Conservation (phyloP, 2,797 vertebrate species). For the Gymnoscopelus braueri region DNA sequence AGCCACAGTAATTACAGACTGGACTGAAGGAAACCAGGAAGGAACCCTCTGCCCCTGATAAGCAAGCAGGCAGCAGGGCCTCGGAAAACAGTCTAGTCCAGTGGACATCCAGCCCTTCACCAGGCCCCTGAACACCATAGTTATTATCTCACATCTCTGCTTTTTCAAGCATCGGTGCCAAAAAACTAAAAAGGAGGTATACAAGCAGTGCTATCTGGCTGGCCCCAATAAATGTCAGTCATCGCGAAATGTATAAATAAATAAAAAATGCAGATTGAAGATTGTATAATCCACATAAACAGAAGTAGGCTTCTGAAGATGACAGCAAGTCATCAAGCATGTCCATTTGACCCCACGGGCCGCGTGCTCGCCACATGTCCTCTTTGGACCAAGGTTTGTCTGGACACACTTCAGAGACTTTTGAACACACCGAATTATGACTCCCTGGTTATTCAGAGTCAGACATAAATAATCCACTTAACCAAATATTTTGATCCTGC, state of each 20-base stretch:
- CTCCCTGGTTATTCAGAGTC: slow-evolving; percentile 32
- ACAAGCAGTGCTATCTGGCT: slow-evolving; percentile 52
- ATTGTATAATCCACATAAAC: slow-evolving; percentile 51
- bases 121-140: slow-evolving; percentile 51
- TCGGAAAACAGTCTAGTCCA: slow-evolving; percentile 69
- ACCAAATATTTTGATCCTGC: slow-evolving; percentile 29
- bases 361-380: slow-evolving; percentile 50
- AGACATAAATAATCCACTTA: slow-evolving; percentile 31
- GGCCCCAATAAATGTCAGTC: slow-evolving; percentile 45
- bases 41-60: slow-evolving; percentile 81
- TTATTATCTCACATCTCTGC: slow-evolving; percentile 59
- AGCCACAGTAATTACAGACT: slow-evolving; percentile 74
- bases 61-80: slow-evolving; percentile 69
- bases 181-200: slow-evolving; percentile 66
- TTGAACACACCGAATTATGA: slow-evolving; percentile 19
- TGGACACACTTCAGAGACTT: slow-evolving; percentile 31
- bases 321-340: slow-evolving; percentile 33
- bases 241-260: slow-evolving; percentile 31
- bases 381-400: slow-evolving; percentile 49
- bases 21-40: slow-evolving; percentile 83
- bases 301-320: slow-evolving; percentile 45
- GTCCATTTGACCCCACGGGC: slow-evolving; percentile 36
- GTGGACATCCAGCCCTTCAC: slow-evolving; percentile 55
- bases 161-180: slow-evolving; percentile 55
- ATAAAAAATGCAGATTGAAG: slow-evolving; percentile 23